A percentile compares a stretch with the other conserved stretches of the same genome.
Evolutionary conservation across 2,888 invertebrate genomes (phyloP).

Genomic region (Embidobia sp.): DNA sequence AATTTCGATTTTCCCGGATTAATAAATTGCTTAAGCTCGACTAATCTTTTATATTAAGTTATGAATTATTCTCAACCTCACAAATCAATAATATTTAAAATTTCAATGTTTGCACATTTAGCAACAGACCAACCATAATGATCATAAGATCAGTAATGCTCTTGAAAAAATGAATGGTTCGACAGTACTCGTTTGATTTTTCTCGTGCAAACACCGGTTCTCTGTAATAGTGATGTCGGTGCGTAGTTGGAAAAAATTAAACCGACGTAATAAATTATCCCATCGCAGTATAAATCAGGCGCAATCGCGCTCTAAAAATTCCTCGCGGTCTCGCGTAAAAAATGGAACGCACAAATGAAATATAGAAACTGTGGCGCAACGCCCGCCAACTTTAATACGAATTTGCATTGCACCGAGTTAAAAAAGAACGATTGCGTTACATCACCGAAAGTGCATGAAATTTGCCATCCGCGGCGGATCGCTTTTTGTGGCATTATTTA

Average conservation of each 20-base stretch:
- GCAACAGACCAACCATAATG: too few relatives aligned
- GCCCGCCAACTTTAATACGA: constrained; percentile 30
- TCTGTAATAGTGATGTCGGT: constrained; percentile 1
- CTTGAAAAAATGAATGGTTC: too few relatives aligned
- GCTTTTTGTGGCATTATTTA: constrained; percentile 42
- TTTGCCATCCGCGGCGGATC: constrained; percentile 7
- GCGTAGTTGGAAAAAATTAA: constrained; percentile 2
- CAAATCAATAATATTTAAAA: too few relatives aligned
- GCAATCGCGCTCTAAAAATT: constrained; percentile 43
- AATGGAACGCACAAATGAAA: constrained; percentile 39
- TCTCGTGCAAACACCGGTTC: not conserved
- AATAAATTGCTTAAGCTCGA: too few relatives aligned
- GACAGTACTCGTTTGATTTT: too few relatives aligned
- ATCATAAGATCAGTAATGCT: too few relatives aligned
- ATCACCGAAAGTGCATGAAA: constrained; percentile 35
- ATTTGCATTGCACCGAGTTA: constrained; percentile 27
- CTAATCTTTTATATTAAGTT: too few relatives aligned
- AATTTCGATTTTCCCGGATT: too few relatives aligned
- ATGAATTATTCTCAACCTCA: too few relatives aligned
- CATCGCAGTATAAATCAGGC: constrained; percentile 35
- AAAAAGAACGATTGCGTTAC: constrained; percentile 29
- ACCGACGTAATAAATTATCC: constrained; percentile 19
- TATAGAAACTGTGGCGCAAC: constrained; percentile 30
- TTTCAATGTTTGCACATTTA: too few relatives aligned
- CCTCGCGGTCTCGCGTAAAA: constrained; percentile 13